phyloP scores from a whole-genome alignment of 2,797 vertebrate species.

The Melanotaenia boesemani region DNA sequence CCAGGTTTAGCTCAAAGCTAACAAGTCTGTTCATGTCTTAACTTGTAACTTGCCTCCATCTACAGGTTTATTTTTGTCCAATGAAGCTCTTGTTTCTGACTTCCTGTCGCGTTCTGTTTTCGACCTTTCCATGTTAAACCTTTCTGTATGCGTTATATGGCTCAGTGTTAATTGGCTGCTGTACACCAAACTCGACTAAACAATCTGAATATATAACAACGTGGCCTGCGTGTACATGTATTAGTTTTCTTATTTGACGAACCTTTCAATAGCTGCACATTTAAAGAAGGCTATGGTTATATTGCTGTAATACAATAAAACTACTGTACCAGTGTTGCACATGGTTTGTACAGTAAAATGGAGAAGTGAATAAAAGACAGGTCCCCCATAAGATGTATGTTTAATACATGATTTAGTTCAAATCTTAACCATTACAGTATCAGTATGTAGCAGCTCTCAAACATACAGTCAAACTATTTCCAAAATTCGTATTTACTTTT shows the following conservation, averaged over 20 bases:
- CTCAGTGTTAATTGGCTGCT: neutral
- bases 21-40: neutral
- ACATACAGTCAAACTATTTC: neutral
- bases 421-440: neutral
- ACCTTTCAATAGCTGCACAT: neutral
- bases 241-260: too few relatives aligned
- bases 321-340: neutral
- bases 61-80: slow-evolving; percentile 31
- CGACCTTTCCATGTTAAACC: neutral
- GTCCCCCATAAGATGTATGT: too few relatives aligned
- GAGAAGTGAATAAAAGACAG: too few relatives aligned
- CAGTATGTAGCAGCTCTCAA: neutral
- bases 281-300: neutral
- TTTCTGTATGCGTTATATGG: neutral
- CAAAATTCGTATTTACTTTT: neutral
- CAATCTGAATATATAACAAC: neutral
- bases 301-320: neutral
- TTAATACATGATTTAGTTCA: too few relatives aligned
- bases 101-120: neutral
- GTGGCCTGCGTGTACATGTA: neutral
- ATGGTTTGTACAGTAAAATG: neutral
- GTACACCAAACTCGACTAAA: neutral
- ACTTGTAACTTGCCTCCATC: neutral
- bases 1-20: neutral
- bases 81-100: neutral